phyloP scores from a whole-genome alignment of 2,888 invertebrate species.

The Cataglyphis livida region DNA sequence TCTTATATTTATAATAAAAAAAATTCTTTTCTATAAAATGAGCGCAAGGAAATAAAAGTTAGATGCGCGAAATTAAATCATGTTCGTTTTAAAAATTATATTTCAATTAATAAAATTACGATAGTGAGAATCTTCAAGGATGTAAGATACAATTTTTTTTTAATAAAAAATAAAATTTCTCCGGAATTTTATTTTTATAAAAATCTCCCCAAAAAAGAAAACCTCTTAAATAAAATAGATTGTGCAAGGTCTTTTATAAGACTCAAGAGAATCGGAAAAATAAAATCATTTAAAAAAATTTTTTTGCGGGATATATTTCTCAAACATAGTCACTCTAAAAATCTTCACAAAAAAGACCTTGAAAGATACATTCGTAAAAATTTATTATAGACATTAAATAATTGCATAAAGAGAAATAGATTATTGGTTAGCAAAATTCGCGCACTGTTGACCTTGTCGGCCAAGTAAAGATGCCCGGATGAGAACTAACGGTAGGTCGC shows the following conservation, averaged over 20 bases:
- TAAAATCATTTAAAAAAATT: background rate
- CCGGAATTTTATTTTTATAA: background rate
- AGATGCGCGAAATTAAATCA: too few relatives aligned
- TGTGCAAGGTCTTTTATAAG: background rate
- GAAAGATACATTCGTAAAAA: background rate
- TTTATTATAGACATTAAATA: background rate
- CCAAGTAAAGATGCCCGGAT: background rate
- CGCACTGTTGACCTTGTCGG: background rate
- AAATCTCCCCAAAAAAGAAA: background rate
- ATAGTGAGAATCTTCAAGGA: background rate
- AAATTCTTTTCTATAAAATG: background rate
- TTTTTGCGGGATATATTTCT: background rate
- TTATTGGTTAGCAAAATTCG: background rate
- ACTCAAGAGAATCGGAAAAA: background rate
- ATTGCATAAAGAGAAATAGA: background rate
- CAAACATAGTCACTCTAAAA: background rate
- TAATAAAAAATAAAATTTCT: background rate
- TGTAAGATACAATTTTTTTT: background rate
- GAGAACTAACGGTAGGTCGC: slow-evolving; percentile 38
- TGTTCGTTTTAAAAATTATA: background rate
- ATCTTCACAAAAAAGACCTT: background rate
- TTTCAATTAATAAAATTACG: background rate
- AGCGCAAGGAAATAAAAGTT: background rate
- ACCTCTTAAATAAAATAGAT: background rate
- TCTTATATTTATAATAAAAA: background rate